Percentiles rank a stretch among this genome's conserved stretches.
Conservation (phyloP, 2,888 invertebrate species). For the Eremobia ochroleuca region DNA sequence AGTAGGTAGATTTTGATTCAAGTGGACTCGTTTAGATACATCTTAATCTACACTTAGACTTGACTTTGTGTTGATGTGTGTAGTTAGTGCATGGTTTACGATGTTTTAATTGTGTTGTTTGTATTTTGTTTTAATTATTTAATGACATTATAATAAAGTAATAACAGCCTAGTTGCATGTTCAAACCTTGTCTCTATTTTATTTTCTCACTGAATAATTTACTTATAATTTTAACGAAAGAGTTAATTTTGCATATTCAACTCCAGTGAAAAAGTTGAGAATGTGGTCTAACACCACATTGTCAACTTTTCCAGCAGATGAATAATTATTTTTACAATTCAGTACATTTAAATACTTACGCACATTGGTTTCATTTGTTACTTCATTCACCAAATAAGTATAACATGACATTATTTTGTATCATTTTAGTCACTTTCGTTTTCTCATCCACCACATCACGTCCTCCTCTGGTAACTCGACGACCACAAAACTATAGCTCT, state of each 20-base stretch:
- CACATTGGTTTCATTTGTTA: background rate
- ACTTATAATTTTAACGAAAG: background rate
- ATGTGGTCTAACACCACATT: no score
- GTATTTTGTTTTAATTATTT: background rate
- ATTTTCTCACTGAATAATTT: background rate
- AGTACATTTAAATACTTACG: background rate
- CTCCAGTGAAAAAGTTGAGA: no score
- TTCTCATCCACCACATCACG: background rate
- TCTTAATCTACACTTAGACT: background rate
- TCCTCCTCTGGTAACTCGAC: background rate
- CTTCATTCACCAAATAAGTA: background rate
- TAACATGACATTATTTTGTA: background rate
- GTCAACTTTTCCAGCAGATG: no score
- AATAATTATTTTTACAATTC: background rate
- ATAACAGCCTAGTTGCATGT: constrained; percentile 16
- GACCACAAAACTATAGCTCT: constrained; percentile 18
- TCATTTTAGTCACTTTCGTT: background rate
- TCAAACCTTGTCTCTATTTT: background rate
- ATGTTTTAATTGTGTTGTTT: constrained; percentile 8
- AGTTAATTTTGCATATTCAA: background rate
- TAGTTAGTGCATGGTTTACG: constrained; percentile 41
- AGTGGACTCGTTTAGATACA: constrained; percentile 7
- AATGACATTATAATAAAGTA: background rate
- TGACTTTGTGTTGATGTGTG: background rate
- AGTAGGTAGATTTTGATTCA: constrained; percentile 8